phyloP scores from a whole-genome alignment of 2,888 invertebrate species.

The Perithous albicinctus region DNA sequence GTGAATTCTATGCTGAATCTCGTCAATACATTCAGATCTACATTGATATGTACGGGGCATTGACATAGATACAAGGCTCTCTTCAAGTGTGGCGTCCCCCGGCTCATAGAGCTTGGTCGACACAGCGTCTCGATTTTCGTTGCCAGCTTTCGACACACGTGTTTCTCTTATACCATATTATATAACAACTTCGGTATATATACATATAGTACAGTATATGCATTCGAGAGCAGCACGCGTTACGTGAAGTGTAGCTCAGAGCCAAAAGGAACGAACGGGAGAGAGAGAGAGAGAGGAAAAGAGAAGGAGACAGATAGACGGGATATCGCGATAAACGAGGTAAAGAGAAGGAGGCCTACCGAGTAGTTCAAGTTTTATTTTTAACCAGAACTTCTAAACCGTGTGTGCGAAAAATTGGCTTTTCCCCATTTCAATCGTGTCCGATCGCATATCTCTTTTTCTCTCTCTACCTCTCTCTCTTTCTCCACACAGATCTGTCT shows the following conservation, averaged over 20 bases:
- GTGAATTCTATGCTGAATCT: not conserved
- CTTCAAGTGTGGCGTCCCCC: conserved; percentile 1
- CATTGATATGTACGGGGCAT: not conserved
- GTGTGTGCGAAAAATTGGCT: conserved; percentile 45
- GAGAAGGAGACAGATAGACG: conserved; percentile 12
- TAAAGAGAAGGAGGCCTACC: not conserved
- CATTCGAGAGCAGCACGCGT: not conserved
- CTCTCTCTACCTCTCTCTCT: no score
- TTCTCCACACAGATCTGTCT: no score
- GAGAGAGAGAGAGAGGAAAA: conserved; percentile 3
- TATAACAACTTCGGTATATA: not conserved
- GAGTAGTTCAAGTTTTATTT: conserved; percentile 51
- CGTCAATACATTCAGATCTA: not conserved
- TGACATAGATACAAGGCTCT: not conserved
- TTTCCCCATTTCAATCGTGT: conserved; percentile 36
- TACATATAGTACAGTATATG: conserved; percentile 12
- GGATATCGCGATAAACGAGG: not conserved
- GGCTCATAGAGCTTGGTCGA: conserved; percentile 1
- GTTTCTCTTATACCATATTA: conserved; percentile 26
- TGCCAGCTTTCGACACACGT: conserved; percentile 64
- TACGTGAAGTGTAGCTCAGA: conserved; percentile 20
- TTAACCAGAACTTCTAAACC: conserved; percentile 46
- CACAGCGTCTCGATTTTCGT: conserved; percentile 37
- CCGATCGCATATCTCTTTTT: conserved; percentile 35
- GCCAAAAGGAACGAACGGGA: conserved; percentile 33